These are phyloP conservation scores for Acleris laterana DNA, from an alignment of 2,888 invertebrate species.

Conservation along the genomic window DNA sequence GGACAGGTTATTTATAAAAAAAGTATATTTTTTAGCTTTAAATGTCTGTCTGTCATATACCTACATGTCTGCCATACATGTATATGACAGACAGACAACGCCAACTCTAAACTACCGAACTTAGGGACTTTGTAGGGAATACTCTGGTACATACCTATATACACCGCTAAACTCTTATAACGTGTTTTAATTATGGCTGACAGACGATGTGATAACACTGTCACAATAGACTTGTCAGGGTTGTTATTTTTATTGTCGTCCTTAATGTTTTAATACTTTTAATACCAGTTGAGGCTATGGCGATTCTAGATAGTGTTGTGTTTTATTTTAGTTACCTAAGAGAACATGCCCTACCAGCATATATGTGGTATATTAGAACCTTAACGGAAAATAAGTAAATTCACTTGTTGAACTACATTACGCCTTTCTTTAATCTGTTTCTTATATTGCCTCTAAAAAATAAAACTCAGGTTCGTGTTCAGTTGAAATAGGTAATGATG, in stretches of 20 bases:
- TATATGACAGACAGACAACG: no score
- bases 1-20: no score
- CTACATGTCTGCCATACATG: no score
- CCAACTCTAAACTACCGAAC: no score
- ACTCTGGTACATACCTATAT: no score
- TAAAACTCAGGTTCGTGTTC: background rate
- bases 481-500: no score
- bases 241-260: slow-evolving; percentile 53
- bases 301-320: slow-evolving; percentile 31
- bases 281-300: slow-evolving; percentile 47
- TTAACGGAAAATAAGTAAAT: no score
- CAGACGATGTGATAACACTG: slow-evolving; percentile 64
- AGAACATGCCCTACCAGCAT: background rate
- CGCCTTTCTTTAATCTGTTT: background rate
- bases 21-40: no score
- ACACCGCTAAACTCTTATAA: slow-evolving; percentile 41
- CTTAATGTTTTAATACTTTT: slow-evolving; percentile 49
- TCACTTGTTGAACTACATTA: background rate
- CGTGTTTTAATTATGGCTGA: slow-evolving; percentile 49
- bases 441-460: no score
- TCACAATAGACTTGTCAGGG: slow-evolving; percentile 64
- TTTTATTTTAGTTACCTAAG: background rate
- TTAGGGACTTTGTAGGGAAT: no score
- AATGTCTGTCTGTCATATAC: no score
- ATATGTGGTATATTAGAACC: no score